Conservation (phyloP, 1,140 invertebrate genomes). For the Chelonus insularis region DNA sequence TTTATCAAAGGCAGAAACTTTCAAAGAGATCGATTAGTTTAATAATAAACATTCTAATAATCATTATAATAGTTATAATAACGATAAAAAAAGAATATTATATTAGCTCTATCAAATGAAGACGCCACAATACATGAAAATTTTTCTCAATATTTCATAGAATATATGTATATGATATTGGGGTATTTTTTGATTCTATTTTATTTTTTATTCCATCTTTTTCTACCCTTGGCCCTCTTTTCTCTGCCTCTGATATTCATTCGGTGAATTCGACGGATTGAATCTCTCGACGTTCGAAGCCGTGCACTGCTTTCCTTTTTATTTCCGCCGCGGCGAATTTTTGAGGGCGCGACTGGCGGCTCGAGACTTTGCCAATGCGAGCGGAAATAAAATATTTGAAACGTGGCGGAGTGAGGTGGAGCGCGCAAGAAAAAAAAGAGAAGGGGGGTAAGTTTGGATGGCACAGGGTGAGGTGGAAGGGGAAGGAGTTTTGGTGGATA, state of each 20-base stretch:
- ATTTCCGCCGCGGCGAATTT: slow-evolving; percentile 26
- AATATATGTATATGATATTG: too few relatives aligned
- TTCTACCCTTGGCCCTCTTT: background rate
- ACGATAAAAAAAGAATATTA: too few relatives aligned
- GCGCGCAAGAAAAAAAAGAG: background rate
- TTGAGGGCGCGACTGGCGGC: slow-evolving; percentile 21
- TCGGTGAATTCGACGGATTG: slow-evolving; percentile 23
- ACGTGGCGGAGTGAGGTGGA: slow-evolving; percentile 28
- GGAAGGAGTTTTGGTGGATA: slow-evolving; percentile 16
- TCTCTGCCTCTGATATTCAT: slow-evolving; percentile 14
- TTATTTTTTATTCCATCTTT: background rate
- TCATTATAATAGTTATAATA: too few relatives aligned
- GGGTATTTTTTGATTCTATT: too few relatives aligned
- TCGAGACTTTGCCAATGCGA: slow-evolving; percentile 37
- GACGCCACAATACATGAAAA: too few relatives aligned
- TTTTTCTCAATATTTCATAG: too few relatives aligned
- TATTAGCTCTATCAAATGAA: too few relatives aligned
- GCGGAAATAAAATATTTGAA: slow-evolving; percentile 57
- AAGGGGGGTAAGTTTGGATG: background rate
- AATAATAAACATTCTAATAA: too few relatives aligned
- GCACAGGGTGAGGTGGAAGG: background rate
- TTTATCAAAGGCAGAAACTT: too few relatives aligned
- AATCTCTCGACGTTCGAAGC: slow-evolving; percentile 23
- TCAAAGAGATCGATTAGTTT: too few relatives aligned
- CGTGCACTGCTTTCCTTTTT: slow-evolving; percentile 18